Conservation (phyloP, 2,797 vertebrate genomes). For the Aulostomus chinensis region DNA sequence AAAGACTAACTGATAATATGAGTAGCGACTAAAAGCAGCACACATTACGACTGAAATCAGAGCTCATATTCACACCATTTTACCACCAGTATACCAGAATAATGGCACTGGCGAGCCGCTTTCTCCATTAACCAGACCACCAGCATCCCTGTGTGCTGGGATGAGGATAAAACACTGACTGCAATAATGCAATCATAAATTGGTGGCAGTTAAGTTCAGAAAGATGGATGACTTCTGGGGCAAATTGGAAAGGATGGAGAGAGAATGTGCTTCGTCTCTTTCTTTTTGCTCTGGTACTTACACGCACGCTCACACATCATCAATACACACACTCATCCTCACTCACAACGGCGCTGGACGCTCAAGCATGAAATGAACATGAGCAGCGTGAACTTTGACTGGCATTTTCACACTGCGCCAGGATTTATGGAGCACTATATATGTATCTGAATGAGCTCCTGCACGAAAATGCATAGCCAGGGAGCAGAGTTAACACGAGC, state of each 20-base stretch:
- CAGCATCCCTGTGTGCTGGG: conserved; percentile 23
- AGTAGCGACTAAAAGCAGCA: conserved; percentile 1
- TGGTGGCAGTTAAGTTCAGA: conserved; percentile 70
- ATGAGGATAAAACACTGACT: conserved; percentile 58
- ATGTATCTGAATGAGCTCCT: conserved; percentile 59
- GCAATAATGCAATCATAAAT: conserved; percentile 74
- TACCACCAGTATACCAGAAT: conserved; percentile 8
- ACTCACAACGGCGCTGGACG: conserved; percentile 57
- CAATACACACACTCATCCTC: conserved; percentile 57
- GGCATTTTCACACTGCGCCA: conserved; percentile 66
- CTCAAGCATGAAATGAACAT: conserved; percentile 82
- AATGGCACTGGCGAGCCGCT: conserved; percentile 46
- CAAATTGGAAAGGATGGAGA: conserved; percentile 66
- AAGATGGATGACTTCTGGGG: conserved; percentile 65
- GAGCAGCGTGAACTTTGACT: conserved; percentile 80
- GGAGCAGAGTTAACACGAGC: conserved; percentile 41
- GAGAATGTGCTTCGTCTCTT: conserved; percentile 61
- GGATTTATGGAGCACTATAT: conserved; percentile 75
- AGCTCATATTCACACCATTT: conserved; percentile 15
- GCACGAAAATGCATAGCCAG: conserved; percentile 64
- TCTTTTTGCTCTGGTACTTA: conserved; percentile 59
- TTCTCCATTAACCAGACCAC: conserved; percentile 56
- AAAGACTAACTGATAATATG: not conserved
- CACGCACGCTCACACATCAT: conserved; percentile 65
- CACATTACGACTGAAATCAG: not conserved